A percentile compares a stretch with the other conserved stretches of the same genome.
Conservation (phyloP, 1,140 invertebrate genomes). For the Drosophila sproati region DNA sequence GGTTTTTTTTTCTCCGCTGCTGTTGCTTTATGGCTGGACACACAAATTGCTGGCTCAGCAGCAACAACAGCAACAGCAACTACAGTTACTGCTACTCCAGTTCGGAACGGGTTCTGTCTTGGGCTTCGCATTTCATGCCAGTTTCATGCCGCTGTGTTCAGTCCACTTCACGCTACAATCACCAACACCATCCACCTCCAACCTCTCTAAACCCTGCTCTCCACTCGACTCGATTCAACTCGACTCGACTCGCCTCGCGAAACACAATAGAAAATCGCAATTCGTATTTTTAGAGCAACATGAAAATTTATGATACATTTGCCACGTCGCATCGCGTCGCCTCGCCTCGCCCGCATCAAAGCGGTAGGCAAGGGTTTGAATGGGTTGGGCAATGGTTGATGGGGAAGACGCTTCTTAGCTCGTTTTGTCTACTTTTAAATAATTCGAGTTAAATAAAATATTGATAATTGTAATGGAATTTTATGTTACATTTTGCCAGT, state of each 20-base stretch:
- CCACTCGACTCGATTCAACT: too few species aligned
- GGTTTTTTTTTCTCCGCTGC: conserved; percentile 15
- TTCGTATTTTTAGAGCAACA: conserved; percentile 68
- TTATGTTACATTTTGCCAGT: conserved; percentile 60
- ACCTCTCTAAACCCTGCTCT: background rate
- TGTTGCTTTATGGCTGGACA: conserved; percentile 76
- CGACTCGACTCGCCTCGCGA: conserved; percentile 6
- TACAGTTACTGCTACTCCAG: conserved; percentile 48
- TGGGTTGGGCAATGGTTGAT: too few species aligned
- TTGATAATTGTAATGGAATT: conserved; percentile 79
- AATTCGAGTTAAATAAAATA: conserved; percentile 68
- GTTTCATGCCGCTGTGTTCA: conserved; percentile 48
- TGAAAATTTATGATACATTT: conserved; percentile 81
- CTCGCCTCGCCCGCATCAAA: background rate
- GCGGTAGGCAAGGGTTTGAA: background rate
- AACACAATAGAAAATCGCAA: conserved; percentile 79
- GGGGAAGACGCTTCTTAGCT: conserved; percentile 24
- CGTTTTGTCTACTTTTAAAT: conserved; percentile 58
- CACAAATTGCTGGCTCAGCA: conserved; percentile 69
- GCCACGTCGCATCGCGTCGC: conserved; percentile 31
- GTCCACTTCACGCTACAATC: conserved; percentile 13
- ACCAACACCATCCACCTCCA: background rate
- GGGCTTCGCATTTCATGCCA: conserved; percentile 69
- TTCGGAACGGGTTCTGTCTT: conserved; percentile 64
- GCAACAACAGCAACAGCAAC: conserved; percentile 20